These are phyloP conservation scores for Tapera naevia DNA, from an alignment of 2,797 vertebrate species.

Conservation along the genomic window DNA sequence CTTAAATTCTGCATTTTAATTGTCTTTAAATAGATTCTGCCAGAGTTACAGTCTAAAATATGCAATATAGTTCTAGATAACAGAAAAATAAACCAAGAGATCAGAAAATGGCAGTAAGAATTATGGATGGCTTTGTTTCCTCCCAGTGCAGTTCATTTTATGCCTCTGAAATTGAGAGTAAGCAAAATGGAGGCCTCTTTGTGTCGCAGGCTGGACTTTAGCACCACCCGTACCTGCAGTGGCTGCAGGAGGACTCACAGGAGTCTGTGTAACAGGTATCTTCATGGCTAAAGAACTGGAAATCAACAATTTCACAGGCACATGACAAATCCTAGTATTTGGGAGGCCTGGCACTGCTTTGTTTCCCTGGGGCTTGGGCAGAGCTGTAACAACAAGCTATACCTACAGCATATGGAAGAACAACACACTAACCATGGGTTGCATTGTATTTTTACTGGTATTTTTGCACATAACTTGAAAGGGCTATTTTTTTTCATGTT, in stretches of 20 bases:
- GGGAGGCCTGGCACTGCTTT: background rate
- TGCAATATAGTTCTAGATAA: constrained; percentile 5
- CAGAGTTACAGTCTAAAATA: constrained; percentile 39
- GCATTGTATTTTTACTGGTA: background rate
- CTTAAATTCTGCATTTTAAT: constrained; percentile 69
- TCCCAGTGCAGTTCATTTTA: constrained; percentile 16
- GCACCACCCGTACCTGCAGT: background rate
- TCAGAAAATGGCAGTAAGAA: constrained; percentile 33
- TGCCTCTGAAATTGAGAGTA: background rate
- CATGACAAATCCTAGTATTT: background rate
- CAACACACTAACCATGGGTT: background rate
- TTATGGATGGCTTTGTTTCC: constrained; percentile 25
- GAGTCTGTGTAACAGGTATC: background rate
- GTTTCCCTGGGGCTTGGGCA: background rate
- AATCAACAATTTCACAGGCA: background rate
- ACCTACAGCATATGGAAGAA: background rate
- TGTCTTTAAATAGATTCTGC: constrained; percentile 50
- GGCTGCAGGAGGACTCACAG: background rate
- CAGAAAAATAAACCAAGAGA: constrained; percentile 40
- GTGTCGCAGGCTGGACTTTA: fast-evolving
- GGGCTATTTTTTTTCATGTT: constrained; percentile 36
- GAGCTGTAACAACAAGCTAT: background rate
- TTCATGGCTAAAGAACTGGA: background rate
- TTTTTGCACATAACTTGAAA: background rate
- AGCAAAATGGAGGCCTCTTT: background rate